Percentiles rank a stretch among this genome's conserved stretches.
Conservation (phyloP, 2,797 vertebrate genomes). For the Poecilia picta region DNA sequence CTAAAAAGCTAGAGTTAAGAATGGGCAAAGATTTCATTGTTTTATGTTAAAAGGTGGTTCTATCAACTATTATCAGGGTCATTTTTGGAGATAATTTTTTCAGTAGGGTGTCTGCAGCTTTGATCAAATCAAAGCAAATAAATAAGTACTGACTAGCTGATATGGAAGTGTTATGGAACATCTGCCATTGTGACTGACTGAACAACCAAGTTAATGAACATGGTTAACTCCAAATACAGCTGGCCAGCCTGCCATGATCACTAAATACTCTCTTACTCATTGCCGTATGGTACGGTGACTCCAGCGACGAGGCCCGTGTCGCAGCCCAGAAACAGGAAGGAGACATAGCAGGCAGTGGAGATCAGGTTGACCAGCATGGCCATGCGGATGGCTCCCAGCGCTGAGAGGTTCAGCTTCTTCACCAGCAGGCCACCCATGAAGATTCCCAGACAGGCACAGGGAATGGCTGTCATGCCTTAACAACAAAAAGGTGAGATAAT, state of each 20-base stretch:
- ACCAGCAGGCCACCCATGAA: conserved; percentile 97
- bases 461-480: conserved; percentile 97
- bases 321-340: conserved; percentile 98
- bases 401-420: conserved; percentile 96
- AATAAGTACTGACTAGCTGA: neutral
- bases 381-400: conserved; percentile 95
- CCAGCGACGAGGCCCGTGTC: conserved; percentile 96
- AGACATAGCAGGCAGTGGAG: conserved; percentile 95
- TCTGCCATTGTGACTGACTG: neutral
- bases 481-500: neutral
- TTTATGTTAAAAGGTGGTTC: neutral
- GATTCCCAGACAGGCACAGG: conserved; percentile 96
- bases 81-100: neutral
- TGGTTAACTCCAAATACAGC: too few relatives aligned
- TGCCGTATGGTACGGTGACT: conserved; percentile 91
- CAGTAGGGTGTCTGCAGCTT: too few relatives aligned
- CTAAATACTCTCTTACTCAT: conserved; percentile 83
- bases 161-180: neutral
- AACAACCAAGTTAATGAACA: neutral
- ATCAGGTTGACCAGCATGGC: conserved; percentile 98
- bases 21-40: neutral
- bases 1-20: too few relatives aligned
- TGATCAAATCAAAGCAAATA: neutral
- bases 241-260: neutral
- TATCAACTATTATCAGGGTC: neutral